Base-by-base conservation (phyloP, 2,888 invertebrate genomes). In the Mythimna loreyi region DNA sequence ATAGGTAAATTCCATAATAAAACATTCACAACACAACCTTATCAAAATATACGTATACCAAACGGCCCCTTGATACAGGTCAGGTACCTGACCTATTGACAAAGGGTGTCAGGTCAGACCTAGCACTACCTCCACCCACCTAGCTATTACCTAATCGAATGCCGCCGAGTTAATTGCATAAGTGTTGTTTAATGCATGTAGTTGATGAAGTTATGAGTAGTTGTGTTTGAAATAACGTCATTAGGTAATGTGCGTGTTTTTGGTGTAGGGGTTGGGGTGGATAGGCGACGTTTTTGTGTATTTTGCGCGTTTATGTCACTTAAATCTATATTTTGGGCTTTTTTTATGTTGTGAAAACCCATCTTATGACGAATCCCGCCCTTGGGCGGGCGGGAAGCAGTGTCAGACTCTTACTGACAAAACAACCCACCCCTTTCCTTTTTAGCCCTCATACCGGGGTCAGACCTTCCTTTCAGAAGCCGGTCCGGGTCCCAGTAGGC, bases 61-160 rank as follows among this genome's bases (percentile, higher is more conserved):
- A 30, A 30, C 40, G 23, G 19, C 64, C n/a, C 11, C 40, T n/a
- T 60, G 23, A 52, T 25, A 55, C 50, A 78, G 73, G 79, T 78
- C 79, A 72, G 45, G 21, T 9, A 1, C 28, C 21, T 53, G 61
- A 61, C 65, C 60, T 65, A 21, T 30, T 33, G 23, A 30, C 16
- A 30, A 73, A 53, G 49, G 58, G 11, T 45, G 47, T 52, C 57
- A 53, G 75, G 57, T 79, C 74, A 63, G 33, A 28, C 23, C 19
- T 8, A 47, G 62, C 63, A 63, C 64, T 33, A 55, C 55, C 1
- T 30, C 2, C 56, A 23, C 30, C 13, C 19, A 65, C 6, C 13
- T 25, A 21, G 63, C 9, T 28, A 45, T 65, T 58, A 66, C 30
- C 36, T 59, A 49, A 74, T 73, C 19, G 56, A 60, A 36, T 58